Evolutionary conservation across 2,888 invertebrate species (phyloP).

Genomic region (Prosapia bicincta): DNA sequence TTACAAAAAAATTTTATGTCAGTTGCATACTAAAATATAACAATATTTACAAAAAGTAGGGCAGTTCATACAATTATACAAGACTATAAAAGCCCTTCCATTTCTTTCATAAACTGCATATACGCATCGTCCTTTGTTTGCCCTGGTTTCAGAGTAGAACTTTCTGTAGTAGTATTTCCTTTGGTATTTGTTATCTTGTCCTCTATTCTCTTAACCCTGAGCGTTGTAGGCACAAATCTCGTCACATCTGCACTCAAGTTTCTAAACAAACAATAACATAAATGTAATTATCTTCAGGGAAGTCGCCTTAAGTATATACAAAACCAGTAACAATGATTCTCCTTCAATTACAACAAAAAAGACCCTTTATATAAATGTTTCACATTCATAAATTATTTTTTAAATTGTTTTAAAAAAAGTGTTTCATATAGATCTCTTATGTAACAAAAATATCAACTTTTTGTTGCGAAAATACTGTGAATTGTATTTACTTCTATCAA

Average conservation of each 20-base stretch:
- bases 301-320: too few relatives aligned
- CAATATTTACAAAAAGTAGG: neutral
- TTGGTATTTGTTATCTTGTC: conserved; percentile 16
- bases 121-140: conserved; percentile 96
- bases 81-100: conserved; percentile 82
- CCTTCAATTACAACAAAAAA: too few relatives aligned
- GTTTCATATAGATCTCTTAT: too few relatives aligned
- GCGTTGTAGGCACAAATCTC: conserved; percentile 88
- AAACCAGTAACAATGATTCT: too few relatives aligned
- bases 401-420: too few relatives aligned
- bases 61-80: neutral
- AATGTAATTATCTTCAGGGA: too few relatives aligned
- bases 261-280: conserved; percentile 45
- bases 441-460: too few relatives aligned
- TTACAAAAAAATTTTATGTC: too few relatives aligned
- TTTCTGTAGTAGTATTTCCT: conserved; percentile 16
- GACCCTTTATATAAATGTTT: too few relatives aligned
- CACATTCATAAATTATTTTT: too few relatives aligned
- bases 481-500: too few relatives aligned
- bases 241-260: conserved; percentile 94
- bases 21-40: neutral
- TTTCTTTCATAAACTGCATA: conserved; percentile 97
- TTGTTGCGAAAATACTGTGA: too few relatives aligned
- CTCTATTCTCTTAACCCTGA: conserved; percentile 86
- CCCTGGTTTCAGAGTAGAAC: conserved; percentile 40